Percentiles rank a stretch among this genome's conserved stretches.
These are phyloP conservation scores for Megaceryle alcyon DNA, from an alignment of 2,797 vertebrate species.

Conservation along the genomic window DNA sequence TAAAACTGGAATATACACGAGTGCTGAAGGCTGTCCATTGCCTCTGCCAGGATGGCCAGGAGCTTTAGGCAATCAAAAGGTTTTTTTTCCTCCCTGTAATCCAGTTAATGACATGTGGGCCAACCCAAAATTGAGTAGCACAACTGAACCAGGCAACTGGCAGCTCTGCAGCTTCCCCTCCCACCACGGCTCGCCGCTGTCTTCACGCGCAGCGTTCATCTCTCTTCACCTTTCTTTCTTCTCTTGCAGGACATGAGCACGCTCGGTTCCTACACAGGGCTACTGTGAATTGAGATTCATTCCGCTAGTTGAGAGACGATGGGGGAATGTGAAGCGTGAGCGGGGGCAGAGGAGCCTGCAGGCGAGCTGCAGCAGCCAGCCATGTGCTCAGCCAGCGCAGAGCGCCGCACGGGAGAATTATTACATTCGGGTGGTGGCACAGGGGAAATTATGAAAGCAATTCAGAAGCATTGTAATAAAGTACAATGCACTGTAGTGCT, in stretches of 20 bases:
- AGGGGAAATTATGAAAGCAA: slow-evolving; percentile 62
- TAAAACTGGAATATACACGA: neutral
- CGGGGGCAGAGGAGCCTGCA: neutral
- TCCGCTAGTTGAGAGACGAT: neutral
- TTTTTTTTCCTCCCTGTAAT: neutral
- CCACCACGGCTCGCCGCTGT: neutral
- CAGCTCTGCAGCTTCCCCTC: neutral
- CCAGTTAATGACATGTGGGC: neutral
- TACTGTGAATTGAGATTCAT: neutral
- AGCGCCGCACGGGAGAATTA: neutral
- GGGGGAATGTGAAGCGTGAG: neutral
- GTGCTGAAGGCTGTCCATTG: neutral
- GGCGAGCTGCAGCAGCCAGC: neutral
- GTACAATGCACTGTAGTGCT: slow-evolving; percentile 35
- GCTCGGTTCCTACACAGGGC: neutral
- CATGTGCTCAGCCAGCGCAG: neutral
- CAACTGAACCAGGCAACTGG: neutral
- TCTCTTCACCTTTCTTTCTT: neutral
- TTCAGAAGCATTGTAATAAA: slow-evolving; percentile 67
- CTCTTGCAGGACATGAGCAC: neutral
- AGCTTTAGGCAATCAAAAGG: neutral
- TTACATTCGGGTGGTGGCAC: slow-evolving; percentile 28
- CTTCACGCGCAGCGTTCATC: neutral
- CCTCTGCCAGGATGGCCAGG: neutral
- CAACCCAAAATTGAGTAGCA: slow-evolving; percentile 1